phyloP scores from a whole-genome alignment of 2,797 vertebrate genomes.

The Sebastes oblongus region DNA sequence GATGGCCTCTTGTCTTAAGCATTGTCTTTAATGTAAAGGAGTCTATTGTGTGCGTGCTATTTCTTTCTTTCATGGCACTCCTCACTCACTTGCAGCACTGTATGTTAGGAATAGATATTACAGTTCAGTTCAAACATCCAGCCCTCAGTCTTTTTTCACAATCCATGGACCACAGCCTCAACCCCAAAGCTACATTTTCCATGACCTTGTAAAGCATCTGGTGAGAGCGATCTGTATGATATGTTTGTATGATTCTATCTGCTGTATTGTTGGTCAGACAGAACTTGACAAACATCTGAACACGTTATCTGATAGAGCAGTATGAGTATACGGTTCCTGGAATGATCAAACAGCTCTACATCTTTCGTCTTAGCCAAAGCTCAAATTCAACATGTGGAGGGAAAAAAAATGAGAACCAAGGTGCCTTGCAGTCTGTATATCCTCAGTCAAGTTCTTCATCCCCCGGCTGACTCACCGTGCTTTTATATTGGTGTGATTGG shows the following conservation, averaged over 20 bases:
- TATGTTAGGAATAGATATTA: neutral
- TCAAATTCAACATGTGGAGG: conserved; percentile 40
- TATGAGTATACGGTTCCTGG: neutral
- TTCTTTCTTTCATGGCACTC: neutral
- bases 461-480: conserved; percentile 30
- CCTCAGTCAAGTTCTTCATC: conserved; percentile 53
- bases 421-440: conserved; percentile 17
- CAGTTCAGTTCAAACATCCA: neutral
- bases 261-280: neutral
- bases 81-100: neutral
- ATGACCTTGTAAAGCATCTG: neutral
- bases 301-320: neutral
- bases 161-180: neutral
- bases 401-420: conserved; percentile 6
- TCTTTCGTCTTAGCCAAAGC: conserved; percentile 5
- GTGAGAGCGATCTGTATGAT: neutral
- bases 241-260: neutral
- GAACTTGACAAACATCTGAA: conserved; percentile 5
- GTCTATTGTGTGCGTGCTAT: neutral
- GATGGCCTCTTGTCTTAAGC: too few species aligned
- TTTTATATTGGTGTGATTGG: conserved; percentile 63
- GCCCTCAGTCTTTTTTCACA: neutral
- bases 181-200: neutral
- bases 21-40: too few species aligned
- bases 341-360: conserved; percentile 14